Base-by-base conservation (phyloP, 2,888 invertebrate species). In the Netelia virgata region DNA sequence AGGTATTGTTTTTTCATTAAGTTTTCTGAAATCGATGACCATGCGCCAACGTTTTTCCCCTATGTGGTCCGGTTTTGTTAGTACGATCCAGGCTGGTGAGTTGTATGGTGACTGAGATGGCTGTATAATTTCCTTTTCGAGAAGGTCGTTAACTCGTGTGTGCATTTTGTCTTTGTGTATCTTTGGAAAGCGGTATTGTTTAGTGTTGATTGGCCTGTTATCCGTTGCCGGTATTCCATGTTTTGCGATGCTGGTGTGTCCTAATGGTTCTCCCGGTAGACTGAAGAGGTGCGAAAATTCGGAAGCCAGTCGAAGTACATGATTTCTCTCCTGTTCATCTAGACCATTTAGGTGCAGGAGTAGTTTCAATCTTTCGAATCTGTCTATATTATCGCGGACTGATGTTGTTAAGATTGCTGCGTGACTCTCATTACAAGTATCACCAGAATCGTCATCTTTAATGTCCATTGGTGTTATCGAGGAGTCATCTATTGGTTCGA, bases 1-100 rank as follows among this genome's bases (percentile, higher is more conserved):
- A 0, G 86, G 85, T 0, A 89, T 83, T 0, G 92, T 92, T 2
- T 86, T 82, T 14, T 85, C 74, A 74, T 92, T 92, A 0, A 92
- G 55, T 16, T 63, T 59, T 5, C 91, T 80, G 41, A 84, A 92
- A 69, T 91, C 91, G 5, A 89, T 84, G n/a, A n/a, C n/a, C n/a
- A n/a, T n/a, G n/a, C n/a, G 41, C 68, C 80, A 81, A 14, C 55
- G 8, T 18, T 50, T 79, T 23, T 72, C 72, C 9, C 64, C 57
- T 64, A 14, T 11, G 6, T 70, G 20, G n/a, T 74, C 59, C 14
- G 72, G 0, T 72, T 80, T 80, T 55, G 66, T 73, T 1, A 73
- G 79, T 0, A 73, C 79, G 5, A 79, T 66, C 53, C 72, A 79
- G 28, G 73, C 72, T 9, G 79, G 79, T 3, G 55, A 73, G 10